These are phyloP conservation scores for Sprattus sprattus DNA, from an alignment of 2,113 vertebrate genomes.

Conservation along the genomic window DNA sequence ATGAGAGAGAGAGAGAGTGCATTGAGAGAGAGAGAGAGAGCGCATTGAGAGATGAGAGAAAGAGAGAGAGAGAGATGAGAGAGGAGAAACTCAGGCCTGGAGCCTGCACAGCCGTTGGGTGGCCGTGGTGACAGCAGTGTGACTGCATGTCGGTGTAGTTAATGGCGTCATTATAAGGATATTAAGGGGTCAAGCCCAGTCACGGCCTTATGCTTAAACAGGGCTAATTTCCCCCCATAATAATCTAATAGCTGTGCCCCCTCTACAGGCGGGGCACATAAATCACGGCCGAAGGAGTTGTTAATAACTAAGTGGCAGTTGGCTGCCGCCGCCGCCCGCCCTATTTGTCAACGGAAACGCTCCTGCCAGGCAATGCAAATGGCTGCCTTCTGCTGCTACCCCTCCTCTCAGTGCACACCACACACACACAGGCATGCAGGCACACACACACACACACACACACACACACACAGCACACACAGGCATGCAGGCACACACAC, in stretches of 20 bases:
- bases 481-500: neutral
- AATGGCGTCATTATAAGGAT: conserved; percentile 98
- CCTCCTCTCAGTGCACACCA: conserved; percentile 28
- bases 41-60: neutral
- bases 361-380: conserved; percentile 86
- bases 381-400: conserved; percentile 54
- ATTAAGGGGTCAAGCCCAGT: conserved; percentile 96
- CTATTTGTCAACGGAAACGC: conserved; percentile 97
- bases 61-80: neutral
- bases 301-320: conserved; percentile 97
- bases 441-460: conserved; percentile 19
- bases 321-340: conserved; percentile 85
- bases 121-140: conserved; percentile 58
- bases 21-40: neutral
- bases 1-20: too few species aligned
- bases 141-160: conserved; percentile 87
- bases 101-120: conserved; percentile 46
- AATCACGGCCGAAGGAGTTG: conserved; percentile 96
- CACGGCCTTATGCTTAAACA: conserved; percentile 90
- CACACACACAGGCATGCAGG: neutral
- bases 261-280: conserved; percentile 86
- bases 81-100: conserved; percentile 19
- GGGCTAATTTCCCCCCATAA: conserved; percentile 95
- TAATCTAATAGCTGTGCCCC: conserved; percentile 93
- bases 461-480: neutral